Evolutionary conservation across 2,888 invertebrate species (phyloP), one percentile per base, ranked within the genome.

Genomic region (Nebria salina): DNA sequence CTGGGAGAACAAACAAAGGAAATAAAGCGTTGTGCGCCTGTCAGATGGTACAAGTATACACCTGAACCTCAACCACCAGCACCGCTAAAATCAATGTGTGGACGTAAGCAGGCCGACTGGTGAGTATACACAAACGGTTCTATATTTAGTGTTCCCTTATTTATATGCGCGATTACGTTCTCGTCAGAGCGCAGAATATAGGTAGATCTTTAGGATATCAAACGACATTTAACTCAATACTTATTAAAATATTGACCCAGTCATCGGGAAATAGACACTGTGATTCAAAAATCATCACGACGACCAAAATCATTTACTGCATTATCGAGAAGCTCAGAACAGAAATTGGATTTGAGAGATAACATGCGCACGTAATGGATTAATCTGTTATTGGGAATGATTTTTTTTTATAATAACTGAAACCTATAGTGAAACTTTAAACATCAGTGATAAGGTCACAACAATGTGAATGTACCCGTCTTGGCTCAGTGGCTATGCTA

Each of bases 101-200:
- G 78, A 78, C 78, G 78, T 78, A 78, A 78, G 78, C 78, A 78
- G 65, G 26, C 72, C 77, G 77, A 77, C 64, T 73, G 65, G 72
- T 73, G 72, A 73, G 74, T 74, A 78, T 74, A 78, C 74, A 78
- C 78, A 43, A 78, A 54, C 72, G 72, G 77, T 54, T 77, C 78
- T 78, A 78, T 78, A 78, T 78, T 78, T 78, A 78, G 78, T 78
- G 78, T 78, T 73, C 65, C 73, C 78, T 78, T 78, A 78, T 78
- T 78, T 78, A 78, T 78, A 78, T 78, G 78, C 74, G 43, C 73
- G 15, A 65, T 78, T 74, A 73, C 34, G 74, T 34, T 20, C 65
- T 72, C 65, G 68, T 13, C 72, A 72, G 15, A 77, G 65, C 77
- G 70, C 15, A 15, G 65, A 65, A 76, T 54, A 54, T 54, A 8